Conservation (phyloP, 2,888 invertebrate genomes). For the Geotrupes spiniger region DNA sequence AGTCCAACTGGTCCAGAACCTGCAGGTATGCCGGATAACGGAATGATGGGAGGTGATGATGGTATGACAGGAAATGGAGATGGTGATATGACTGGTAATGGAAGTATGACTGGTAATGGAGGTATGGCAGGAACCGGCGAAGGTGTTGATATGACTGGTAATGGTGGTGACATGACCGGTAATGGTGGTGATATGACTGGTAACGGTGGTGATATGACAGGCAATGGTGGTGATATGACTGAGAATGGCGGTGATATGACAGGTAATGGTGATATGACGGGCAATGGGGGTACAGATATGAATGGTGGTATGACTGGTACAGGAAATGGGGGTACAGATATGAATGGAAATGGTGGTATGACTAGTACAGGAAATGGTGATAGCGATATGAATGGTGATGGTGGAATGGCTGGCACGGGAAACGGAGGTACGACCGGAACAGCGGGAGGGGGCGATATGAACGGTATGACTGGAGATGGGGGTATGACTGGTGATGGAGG, state of each 20-base stretch:
- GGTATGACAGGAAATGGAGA: slow-evolving; percentile 12
- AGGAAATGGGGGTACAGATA: slow-evolving; percentile 12
- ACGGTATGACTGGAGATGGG: slow-evolving; percentile 12
- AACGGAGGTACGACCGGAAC: slow-evolving; percentile 28
- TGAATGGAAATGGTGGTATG: slow-evolving; percentile 11
- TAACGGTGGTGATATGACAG: slow-evolving; percentile 13
- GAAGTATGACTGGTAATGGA: slow-evolving; percentile 39
- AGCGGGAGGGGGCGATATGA: slow-evolving; percentile 24
- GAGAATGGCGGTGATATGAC: slow-evolving; percentile 5
- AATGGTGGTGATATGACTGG: slow-evolving; percentile 8
- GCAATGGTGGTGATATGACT: slow-evolving; percentile 16
- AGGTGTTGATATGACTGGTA: slow-evolving; percentile 10
- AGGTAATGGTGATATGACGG: slow-evolving; percentile 13
- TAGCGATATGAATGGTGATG: slow-evolving; percentile 12
- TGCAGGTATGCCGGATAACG: slow-evolving; percentile 39
- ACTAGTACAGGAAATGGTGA: slow-evolving; percentile 16
- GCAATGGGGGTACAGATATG: slow-evolving; percentile 10
- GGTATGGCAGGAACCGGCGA: slow-evolving; percentile 4
- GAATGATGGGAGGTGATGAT: slow-evolving; percentile 23
- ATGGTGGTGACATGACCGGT: slow-evolving; percentile 44
- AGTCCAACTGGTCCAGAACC: slow-evolving; percentile 35
- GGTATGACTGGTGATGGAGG: slow-evolving; percentile 13
- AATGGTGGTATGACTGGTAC: slow-evolving; percentile 16
- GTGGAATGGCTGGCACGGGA: slow-evolving; percentile 26
- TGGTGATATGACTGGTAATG: slow-evolving; percentile 7